phyloP scores from a whole-genome alignment of 2,888 invertebrate species.

The Cephus rjabovi region DNA sequence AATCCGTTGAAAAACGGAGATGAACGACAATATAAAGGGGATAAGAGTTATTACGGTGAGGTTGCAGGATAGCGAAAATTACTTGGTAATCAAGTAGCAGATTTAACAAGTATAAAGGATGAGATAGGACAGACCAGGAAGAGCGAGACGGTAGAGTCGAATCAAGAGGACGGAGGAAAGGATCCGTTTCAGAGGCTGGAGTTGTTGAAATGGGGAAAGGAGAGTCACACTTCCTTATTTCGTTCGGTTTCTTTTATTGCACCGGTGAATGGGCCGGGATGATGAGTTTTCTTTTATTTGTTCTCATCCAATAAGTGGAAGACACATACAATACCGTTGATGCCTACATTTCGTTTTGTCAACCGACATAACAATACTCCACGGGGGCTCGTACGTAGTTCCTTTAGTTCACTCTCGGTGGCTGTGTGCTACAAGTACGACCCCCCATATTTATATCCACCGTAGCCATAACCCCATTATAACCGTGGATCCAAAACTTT shows the following conservation, averaged over 20 bases:
- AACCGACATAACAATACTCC: neutral
- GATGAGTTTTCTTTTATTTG: conserved; percentile 51
- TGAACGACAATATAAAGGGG: neutral
- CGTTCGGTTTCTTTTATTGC: conserved; percentile 46
- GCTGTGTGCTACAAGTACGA: neutral
- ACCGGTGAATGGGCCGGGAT: conserved; percentile 38
- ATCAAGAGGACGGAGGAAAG: neutral
- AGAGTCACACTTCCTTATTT: conserved; percentile 41
- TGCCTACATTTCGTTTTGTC: neutral
- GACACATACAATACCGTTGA: conserved; percentile 20
- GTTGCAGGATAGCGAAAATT: neutral
- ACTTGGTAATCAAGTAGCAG: neutral
- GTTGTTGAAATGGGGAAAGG: neutral
- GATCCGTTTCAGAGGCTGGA: neutral
- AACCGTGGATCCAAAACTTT: neutral
- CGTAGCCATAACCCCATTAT: neutral
- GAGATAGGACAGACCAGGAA: neutral
- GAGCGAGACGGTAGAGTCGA: neutral
- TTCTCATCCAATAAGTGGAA: conserved; percentile 45
- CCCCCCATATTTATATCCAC: neutral
- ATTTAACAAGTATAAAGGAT: neutral
- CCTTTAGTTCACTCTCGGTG: neutral
- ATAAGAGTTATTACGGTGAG: neutral
- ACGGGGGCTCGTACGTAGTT: neutral
- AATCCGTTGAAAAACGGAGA: neutral